Percentiles rank a stretch among this genome's conserved stretches.
phyloP scores from a whole-genome alignment of 2,797 vertebrate genomes.

The Phoebastria nigripes region DNA sequence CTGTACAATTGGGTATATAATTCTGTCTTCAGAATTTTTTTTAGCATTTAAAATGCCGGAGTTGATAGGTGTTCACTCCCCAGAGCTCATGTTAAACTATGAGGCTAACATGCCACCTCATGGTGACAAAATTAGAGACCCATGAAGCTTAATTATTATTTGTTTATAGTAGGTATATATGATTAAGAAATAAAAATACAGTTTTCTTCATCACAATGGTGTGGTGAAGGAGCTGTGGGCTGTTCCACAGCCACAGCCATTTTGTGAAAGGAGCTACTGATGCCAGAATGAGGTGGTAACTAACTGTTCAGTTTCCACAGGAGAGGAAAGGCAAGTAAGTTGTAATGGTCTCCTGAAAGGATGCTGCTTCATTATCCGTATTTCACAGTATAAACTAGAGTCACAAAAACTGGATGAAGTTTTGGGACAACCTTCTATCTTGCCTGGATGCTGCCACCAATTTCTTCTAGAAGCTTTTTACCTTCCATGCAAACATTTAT shows the following conservation, averaged over 20 bases:
- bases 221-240: background rate
- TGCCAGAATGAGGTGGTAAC: background rate
- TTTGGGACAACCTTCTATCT: background rate
- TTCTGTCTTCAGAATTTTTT: no score
- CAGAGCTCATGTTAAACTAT: rapidly evolving
- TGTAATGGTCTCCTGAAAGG: background rate
- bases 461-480: background rate
- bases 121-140: background rate
- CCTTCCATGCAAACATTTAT: background rate
- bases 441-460: background rate
- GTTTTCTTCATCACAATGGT: background rate
- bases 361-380: background rate
- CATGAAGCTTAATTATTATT: background rate
- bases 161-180: background rate
- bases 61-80: no score
- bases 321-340: background rate
- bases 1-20: background rate
- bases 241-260: background rate
- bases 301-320: background rate
- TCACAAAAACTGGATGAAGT: background rate
- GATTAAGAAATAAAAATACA: background rate
- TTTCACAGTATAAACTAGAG: background rate
- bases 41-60: background rate
- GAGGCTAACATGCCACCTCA: background rate
- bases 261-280: background rate